These are phyloP conservation scores for Aporophyla lueneburgensis DNA, from an alignment of 2,888 invertebrate species.

Conservation along the genomic window DNA sequence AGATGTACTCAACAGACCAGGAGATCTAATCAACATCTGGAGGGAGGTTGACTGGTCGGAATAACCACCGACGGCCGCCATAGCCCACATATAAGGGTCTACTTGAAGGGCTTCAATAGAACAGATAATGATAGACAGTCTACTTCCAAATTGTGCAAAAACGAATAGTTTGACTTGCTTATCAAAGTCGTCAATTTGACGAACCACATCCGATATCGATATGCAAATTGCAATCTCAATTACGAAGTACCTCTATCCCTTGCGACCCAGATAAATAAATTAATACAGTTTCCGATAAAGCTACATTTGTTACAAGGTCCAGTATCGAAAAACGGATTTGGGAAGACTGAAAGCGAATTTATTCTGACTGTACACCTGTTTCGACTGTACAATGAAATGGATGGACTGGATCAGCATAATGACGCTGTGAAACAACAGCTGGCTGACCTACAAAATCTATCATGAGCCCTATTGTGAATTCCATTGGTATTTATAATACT, in stretches of 20 bases:
- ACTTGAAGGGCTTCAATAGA: no score
- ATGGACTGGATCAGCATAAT: slow-evolving; percentile 43
- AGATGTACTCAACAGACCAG: no score
- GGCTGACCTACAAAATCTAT: slow-evolving; percentile 51
- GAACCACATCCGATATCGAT: slow-evolving; percentile 4
- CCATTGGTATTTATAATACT: slow-evolving; percentile 38
- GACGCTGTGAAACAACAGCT: slow-evolving; percentile 58
- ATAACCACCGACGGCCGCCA: no score
- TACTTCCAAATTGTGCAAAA: background rate
- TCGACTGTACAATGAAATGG: slow-evolving; percentile 37
- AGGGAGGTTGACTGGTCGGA: no score
- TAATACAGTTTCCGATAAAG: slow-evolving; percentile 19
- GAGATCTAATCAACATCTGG: no score
- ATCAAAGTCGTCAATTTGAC: slow-evolving; percentile 12
- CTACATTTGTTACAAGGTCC: slow-evolving; percentile 23
- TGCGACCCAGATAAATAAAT: slow-evolving; percentile 32
- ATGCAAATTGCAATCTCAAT: slow-evolving; percentile 28
- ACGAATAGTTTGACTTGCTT: background rate
- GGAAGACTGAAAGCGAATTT: slow-evolving; percentile 26
- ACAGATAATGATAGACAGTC: background rate
- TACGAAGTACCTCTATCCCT: slow-evolving; percentile 10
- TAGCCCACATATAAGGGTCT: no score
- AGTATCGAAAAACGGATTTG: slow-evolving; percentile 38
- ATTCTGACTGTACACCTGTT: slow-evolving; percentile 47
- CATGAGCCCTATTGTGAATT: slow-evolving; percentile 45